These are phyloP conservation scores for Mylabris sibirica DNA, from an alignment of 2,888 invertebrate species.

Conservation along the genomic window DNA sequence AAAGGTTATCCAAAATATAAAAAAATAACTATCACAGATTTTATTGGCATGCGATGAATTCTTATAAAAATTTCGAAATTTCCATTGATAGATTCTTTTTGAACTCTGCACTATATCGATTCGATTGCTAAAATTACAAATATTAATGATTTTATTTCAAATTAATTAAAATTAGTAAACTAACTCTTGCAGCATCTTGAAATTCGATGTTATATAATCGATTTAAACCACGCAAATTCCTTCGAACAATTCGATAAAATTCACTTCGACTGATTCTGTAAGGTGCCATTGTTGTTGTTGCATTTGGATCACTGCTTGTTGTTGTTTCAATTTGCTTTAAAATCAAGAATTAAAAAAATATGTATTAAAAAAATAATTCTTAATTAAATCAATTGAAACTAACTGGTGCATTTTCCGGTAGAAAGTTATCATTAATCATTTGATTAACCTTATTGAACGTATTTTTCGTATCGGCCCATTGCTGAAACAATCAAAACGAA, in stretches of 20 bases:
- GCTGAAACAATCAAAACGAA: slow-evolving; percentile 52
- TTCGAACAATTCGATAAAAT: slow-evolving; percentile 59
- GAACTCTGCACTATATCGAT: slow-evolving; percentile 49
- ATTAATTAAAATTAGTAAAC: slow-evolving; percentile 26
- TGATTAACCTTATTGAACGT: slow-evolving; percentile 60
- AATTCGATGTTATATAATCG: slow-evolving; percentile 64
- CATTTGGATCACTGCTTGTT: slow-evolving; percentile 51
- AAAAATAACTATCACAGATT: slow-evolving; percentile 38
- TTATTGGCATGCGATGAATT: slow-evolving; percentile 1
- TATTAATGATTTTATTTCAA: neutral
- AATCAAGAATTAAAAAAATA: neutral
- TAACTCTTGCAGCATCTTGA: slow-evolving; percentile 63
- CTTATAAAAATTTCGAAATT: slow-evolving; percentile 56
- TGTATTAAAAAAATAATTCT: neutral
- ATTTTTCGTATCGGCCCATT: slow-evolving; percentile 63
- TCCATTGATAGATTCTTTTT: slow-evolving; percentile 54
- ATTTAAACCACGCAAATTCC: slow-evolving; percentile 63
- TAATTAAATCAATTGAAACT: slow-evolving; percentile 36
- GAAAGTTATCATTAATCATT: slow-evolving; percentile 59
- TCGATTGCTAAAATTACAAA: slow-evolving; percentile 53
- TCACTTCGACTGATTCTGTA: slow-evolving; percentile 59
- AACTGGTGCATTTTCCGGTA: slow-evolving; percentile 57
- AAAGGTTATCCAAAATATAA: slow-evolving; percentile 11
- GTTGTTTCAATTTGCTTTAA: slow-evolving; percentile 17
- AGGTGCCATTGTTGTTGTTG: slow-evolving; percentile 56